A percentile compares a stretch with the other conserved stretches of the same genome.
These are phyloP conservation scores for Drosophila siamana DNA, from an alignment of 2,888 invertebrate species.

Conservation along the genomic window DNA sequence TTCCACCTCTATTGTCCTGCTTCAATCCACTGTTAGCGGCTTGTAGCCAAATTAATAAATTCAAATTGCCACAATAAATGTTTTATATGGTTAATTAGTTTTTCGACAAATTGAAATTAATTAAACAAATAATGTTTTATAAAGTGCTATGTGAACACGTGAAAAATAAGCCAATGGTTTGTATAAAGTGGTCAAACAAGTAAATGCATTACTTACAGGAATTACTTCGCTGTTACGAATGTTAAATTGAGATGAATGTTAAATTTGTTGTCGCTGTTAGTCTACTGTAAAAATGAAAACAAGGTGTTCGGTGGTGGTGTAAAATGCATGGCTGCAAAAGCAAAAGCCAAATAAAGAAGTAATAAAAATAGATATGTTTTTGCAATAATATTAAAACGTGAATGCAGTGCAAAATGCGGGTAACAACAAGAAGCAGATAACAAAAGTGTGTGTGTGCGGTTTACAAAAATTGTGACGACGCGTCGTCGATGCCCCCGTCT, in stretches of 20 bases:
- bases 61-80: not conserved
- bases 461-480: conserved; percentile 28
- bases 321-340: conserved; percentile 34
- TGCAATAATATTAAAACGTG: conserved; percentile 16
- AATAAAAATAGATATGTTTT: conserved; percentile 23
- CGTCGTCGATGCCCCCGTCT: conserved; percentile 23
- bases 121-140: not conserved
- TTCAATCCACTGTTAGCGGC: not conserved
- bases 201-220: conserved; percentile 6
- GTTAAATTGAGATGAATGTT: conserved; percentile 13
- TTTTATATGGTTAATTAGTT: not conserved
- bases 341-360: conserved; percentile 26
- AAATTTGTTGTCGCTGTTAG: conserved; percentile 28
- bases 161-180: not conserved
- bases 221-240: conserved; percentile 9
- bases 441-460: conserved; percentile 42
- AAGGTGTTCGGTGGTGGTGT: conserved; percentile 26
- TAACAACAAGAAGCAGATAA: conserved; percentile 12
- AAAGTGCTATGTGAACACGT: not conserved
- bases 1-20: conserved; percentile 5
- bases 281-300: conserved; percentile 27
- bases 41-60: not conserved
- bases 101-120: not conserved
- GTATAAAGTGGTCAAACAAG: not conserved
- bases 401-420: conserved; percentile 23